Evolutionary conservation across 2,797 vertebrate genomes (phyloP).

Genomic region (Bradypus variegatus): DNA sequence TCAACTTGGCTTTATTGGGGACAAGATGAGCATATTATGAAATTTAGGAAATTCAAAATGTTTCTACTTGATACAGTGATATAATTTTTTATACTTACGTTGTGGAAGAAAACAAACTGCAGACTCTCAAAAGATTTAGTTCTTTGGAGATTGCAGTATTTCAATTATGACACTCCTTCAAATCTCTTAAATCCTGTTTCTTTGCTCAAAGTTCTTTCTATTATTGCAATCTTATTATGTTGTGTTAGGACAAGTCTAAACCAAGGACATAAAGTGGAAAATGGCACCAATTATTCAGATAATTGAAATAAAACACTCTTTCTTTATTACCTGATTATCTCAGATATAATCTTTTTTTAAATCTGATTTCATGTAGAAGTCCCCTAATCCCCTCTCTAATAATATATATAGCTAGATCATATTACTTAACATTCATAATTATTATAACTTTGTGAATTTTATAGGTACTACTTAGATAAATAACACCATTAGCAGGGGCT

Average conservation of each 20-base stretch:
- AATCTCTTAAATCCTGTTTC: slow-evolving; percentile 33
- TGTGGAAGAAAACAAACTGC: background rate
- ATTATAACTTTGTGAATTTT: background rate
- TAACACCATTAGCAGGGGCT: background rate
- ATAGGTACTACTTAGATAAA: background rate
- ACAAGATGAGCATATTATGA: background rate
- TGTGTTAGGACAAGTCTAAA: slow-evolving; percentile 47
- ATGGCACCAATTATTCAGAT: slow-evolving; percentile 39
- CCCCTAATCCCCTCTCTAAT: background rate
- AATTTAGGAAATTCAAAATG: background rate
- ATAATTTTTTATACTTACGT: slow-evolving; percentile 28
- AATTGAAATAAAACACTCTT: slow-evolving; percentile 33
- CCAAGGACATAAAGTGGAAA: slow-evolving; percentile 37
- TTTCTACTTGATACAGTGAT: slow-evolving; percentile 17
- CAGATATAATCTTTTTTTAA: slow-evolving; percentile 1
- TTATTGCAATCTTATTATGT: slow-evolving; percentile 44
- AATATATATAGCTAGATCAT: background rate
- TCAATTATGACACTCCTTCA: slow-evolving; percentile 40
- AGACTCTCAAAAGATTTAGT: slow-evolving; percentile 33
- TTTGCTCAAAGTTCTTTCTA: slow-evolving; percentile 43
- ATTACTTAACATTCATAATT: slow-evolving; percentile 30
- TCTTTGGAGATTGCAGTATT: slow-evolving; percentile 40
- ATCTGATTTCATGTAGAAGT: background rate
- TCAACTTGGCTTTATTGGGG: background rate
- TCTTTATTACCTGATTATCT: slow-evolving; percentile 4